Evolutionary conservation across 2,888 invertebrate species (phyloP).

Genomic region (Xanthorhoe designata): DNA sequence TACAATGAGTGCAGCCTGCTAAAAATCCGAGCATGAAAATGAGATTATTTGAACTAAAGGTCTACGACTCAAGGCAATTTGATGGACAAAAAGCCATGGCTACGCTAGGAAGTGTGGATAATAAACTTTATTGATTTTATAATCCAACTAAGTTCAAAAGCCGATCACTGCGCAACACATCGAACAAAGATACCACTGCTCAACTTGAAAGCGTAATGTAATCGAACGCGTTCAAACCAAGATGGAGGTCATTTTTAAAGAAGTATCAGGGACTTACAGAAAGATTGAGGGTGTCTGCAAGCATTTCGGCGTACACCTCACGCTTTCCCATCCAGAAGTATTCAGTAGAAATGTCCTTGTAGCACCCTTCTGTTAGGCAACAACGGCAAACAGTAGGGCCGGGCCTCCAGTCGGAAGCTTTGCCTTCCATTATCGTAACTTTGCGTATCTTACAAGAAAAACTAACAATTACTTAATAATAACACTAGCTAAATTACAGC

Average conservation of each 20-base stretch:
- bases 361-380: constrained; percentile 77
- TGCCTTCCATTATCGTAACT: constrained; percentile 68
- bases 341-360: constrained; percentile 81
- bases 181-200: constrained; percentile 41
- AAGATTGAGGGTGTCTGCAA: constrained; percentile 69
- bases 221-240: constrained; percentile 45
- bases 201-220: constrained; percentile 52
- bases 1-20: too few species aligned
- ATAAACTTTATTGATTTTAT: constrained; percentile 52
- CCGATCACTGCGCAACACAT: constrained; percentile 25
- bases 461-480: constrained; percentile 51
- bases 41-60: too few species aligned
- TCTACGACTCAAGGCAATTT: background rate
- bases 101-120: background rate
- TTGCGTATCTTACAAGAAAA: constrained; percentile 58
- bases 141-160: constrained; percentile 50
- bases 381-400: constrained; percentile 79
- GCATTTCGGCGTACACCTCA: constrained; percentile 80
- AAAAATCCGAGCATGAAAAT: background rate
- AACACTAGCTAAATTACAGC: constrained; percentile 43
- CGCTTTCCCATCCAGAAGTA: constrained; percentile 83
- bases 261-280: constrained; percentile 57
- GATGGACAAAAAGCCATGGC: background rate
- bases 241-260: constrained; percentile 31
- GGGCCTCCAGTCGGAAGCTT: constrained; percentile 75